These are phyloP conservation scores for Balaenoptera acutorostrata DNA, from an alignment of 2,113 vertebrate genomes.

Conservation along the genomic window DNA sequence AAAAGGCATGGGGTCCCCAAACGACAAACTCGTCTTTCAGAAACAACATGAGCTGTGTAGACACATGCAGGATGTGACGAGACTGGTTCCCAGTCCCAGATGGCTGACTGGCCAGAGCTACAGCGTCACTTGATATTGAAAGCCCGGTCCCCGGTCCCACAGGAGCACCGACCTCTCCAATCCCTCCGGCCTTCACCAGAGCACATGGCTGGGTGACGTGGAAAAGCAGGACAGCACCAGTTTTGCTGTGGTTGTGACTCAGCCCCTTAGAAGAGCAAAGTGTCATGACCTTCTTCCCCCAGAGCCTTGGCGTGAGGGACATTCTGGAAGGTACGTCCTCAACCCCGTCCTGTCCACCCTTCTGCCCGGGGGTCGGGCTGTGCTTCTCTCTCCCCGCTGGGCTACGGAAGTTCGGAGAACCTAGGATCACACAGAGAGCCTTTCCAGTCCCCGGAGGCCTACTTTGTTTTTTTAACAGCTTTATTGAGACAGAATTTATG, in stretches of 20 bases:
- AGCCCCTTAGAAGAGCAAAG: rapidly evolving
- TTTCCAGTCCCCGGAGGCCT: not conserved
- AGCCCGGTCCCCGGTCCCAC: rapidly evolving
- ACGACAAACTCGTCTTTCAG: not conserved
- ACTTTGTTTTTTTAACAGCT: not conserved
- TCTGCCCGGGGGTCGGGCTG: rapidly evolving
- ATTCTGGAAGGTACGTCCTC: not conserved
- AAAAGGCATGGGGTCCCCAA: not conserved
- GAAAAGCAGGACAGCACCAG: not conserved
- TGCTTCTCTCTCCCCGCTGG: rapidly evolving
- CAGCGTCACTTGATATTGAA: rapidly evolving
- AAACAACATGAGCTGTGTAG: rapidly evolving
- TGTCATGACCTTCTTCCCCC: not conserved
- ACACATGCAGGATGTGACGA: rapidly evolving
- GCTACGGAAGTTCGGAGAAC: not conserved
- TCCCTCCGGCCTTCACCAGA: rapidly evolving
- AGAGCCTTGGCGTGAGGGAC: rapidly evolving
- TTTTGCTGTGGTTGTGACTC: not conserved
- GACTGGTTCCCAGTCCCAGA: rapidly evolving
- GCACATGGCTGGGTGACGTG: rapidly evolving
- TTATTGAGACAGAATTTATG: not conserved
- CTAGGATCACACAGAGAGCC: rapidly evolving
- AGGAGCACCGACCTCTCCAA: rapidly evolving
- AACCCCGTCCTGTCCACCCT: not conserved
- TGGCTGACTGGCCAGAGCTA: rapidly evolving